A percentile compares a stretch with the other conserved stretches of the same genome.
phyloP scores from a whole-genome alignment of 1,140 invertebrate species.

The Phymastichus coffea region DNA sequence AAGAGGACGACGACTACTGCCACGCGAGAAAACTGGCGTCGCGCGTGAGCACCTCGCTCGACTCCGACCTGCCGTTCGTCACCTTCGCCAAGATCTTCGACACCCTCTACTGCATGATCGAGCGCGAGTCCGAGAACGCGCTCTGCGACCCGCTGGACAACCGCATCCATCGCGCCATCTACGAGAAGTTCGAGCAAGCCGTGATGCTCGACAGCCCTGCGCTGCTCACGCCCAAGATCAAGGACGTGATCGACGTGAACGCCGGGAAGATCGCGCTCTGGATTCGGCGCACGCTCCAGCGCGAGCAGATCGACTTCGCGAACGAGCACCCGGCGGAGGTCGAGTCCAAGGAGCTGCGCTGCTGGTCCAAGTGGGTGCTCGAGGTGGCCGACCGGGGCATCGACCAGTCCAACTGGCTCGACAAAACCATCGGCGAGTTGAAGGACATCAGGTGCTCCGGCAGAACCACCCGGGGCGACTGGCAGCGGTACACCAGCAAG shows the following conservation, averaged over 20 bases:
- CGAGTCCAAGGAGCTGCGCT: slow-evolving; percentile 35
- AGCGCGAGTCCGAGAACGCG: slow-evolving; percentile 27
- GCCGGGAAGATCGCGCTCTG: slow-evolving; percentile 43
- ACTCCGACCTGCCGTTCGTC: slow-evolving; percentile 38
- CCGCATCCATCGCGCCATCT: slow-evolving; percentile 37
- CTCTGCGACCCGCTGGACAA: slow-evolving; percentile 33
- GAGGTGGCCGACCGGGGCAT: slow-evolving; percentile 29
- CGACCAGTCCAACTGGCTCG: slow-evolving; percentile 39
- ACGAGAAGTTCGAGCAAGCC: slow-evolving; percentile 33
- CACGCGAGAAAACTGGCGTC: slow-evolving; percentile 13
- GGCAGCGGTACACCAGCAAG: slow-evolving; percentile 36
- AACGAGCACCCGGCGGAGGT: slow-evolving; percentile 31
- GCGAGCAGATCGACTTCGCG: slow-evolving; percentile 32
- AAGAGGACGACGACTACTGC: neutral
- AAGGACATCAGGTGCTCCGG: neutral
- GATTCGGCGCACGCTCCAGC: slow-evolving; percentile 35
- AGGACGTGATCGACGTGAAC: slow-evolving; percentile 36
- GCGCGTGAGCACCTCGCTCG: neutral
- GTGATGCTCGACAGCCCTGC: slow-evolving; percentile 27
- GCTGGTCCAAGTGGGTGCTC: slow-evolving; percentile 38
- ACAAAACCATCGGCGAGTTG: slow-evolving; percentile 30
- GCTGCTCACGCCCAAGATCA: slow-evolving; percentile 17
- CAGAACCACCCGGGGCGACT: slow-evolving; percentile 33
- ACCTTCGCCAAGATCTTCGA: slow-evolving; percentile 39
- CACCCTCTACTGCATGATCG: slow-evolving; percentile 36